Evolutionary conservation across 1,140 invertebrate species (phyloP), one percentile per base, ranked within the genome.

Genomic region (Orius insidiosus): DNA sequence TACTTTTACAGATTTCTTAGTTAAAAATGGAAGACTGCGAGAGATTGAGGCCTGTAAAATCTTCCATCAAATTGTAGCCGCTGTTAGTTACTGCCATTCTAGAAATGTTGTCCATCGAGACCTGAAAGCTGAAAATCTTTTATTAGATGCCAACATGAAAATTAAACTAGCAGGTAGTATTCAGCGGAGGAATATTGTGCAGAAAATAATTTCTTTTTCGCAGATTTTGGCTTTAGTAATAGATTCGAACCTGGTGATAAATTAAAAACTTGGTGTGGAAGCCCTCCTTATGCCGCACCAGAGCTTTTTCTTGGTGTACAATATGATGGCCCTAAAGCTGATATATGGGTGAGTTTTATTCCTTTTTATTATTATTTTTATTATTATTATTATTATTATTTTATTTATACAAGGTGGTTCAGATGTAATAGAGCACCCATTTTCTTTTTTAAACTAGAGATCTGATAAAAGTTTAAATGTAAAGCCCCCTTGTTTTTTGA

Each of bases 231-330:
- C 54, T 94, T 94, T 70, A 89, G 85, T 55, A 94, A 94, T 67
- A 85, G 86, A 64, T 92, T 84, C 63, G 78, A 79, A 57, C 70
- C 75, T 34, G 85, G 83, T 38, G 75, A 83, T 51, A 70, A 85
- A 19, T 67, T 94, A 33, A 82, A 78, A 43, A 98, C 93, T 33
- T 96, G 90, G 90, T 97, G 92, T 68, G 89, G 89, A 1, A 90
- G 85, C 35, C 93, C 92, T n/a, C 92, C 92, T 14, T 97, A 97
- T 66, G 93, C 93, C 43, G 92, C 93, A 11, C 93, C 93, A 13
- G 93, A 98, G 72, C 76, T 98, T 38, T 95, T 98, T 67, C 86
- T 95, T 64, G 93, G 92, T 41, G 88, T 88, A 59, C 79, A 88
- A 59, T 98, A 98, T 59, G 87, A 92, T 55, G 92, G 92, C 8